Conservation (phyloP, 2,888 invertebrate genomes). For the Ornithoptera priamus region DNA sequence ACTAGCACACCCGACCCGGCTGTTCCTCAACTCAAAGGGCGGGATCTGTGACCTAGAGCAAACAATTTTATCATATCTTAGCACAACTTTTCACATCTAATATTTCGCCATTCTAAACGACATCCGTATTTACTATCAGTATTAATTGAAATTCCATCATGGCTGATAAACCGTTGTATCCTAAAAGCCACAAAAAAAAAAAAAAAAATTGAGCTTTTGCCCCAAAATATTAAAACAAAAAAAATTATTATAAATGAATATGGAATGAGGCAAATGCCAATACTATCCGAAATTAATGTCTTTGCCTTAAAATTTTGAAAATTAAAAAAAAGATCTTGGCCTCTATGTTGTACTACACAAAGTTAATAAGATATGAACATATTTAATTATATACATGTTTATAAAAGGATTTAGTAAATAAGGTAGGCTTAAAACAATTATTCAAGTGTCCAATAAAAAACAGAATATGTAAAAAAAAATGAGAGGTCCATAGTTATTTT, state of each 20-base stretch:
- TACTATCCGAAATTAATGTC: not conserved
- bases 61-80: not conserved
- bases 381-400: constrained; percentile 1
- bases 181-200: not conserved
- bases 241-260: not conserved
- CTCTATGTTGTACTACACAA: constrained; percentile 7
- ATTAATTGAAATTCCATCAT: constrained; percentile 24
- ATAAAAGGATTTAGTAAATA: not conserved
- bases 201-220: not conserved
- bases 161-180: not conserved
- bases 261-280: not conserved
- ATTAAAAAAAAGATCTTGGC: not conserved
- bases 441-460: not conserved
- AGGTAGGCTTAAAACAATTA: not conserved
- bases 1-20: not conserved
- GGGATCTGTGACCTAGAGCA: constrained; percentile 15
- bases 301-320: not conserved
- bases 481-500: not conserved
- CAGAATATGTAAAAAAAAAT: not conserved
- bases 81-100: constrained; percentile 16
- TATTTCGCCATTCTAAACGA: not conserved
- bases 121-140: constrained; percentile 22
- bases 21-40: not conserved
- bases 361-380: not conserved
- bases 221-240: not conserved